A percentile compares a stretch with the other conserved stretches of the same genome.
These are phyloP conservation scores for Sigmodon hispidus DNA, from an alignment of 2,113 vertebrate genomes.

Conservation along the genomic window DNA sequence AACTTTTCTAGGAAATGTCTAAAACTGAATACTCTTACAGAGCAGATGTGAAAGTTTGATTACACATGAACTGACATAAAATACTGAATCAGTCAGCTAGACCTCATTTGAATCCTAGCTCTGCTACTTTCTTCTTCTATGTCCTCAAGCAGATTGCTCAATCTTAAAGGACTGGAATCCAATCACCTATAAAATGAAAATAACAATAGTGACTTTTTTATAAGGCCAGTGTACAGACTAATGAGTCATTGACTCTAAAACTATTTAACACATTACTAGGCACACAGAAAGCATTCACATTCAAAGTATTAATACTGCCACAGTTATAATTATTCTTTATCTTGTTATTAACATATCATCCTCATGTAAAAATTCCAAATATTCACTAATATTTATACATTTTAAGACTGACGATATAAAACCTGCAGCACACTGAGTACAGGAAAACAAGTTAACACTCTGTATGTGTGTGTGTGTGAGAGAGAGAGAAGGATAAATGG, in stretches of 20 bases:
- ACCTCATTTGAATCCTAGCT: conserved; percentile 1
- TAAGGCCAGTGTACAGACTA: conserved; percentile 50
- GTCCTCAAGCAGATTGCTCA: conserved; percentile 10
- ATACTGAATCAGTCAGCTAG: not conserved
- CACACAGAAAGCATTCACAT: not conserved
- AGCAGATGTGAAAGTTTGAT: conserved; percentile 40
- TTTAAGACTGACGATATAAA: not conserved
- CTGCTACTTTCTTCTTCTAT: conserved; percentile 37
- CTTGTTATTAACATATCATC: conserved; percentile 46
- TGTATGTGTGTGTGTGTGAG: not conserved
- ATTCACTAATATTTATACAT: conserved; percentile 59
- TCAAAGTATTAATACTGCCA: not conserved
- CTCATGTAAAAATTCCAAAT: conserved; percentile 45
- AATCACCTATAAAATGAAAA: conserved; percentile 53
- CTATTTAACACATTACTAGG: not conserved
- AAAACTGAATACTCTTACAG: not conserved
- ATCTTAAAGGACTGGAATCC: conserved; percentile 53
- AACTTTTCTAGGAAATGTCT: conserved; percentile 60
- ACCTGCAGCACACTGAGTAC: conserved; percentile 27
- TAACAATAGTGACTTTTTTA: conserved; percentile 49
- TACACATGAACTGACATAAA: conserved; percentile 11
- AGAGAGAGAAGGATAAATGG: not conserved
- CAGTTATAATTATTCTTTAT: conserved; percentile 23
- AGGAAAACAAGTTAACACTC: conserved; percentile 10
- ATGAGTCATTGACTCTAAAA: conserved; percentile 42